Conservation (phyloP, 2,888 invertebrate species). For the Athrips mouffetella region DNA sequence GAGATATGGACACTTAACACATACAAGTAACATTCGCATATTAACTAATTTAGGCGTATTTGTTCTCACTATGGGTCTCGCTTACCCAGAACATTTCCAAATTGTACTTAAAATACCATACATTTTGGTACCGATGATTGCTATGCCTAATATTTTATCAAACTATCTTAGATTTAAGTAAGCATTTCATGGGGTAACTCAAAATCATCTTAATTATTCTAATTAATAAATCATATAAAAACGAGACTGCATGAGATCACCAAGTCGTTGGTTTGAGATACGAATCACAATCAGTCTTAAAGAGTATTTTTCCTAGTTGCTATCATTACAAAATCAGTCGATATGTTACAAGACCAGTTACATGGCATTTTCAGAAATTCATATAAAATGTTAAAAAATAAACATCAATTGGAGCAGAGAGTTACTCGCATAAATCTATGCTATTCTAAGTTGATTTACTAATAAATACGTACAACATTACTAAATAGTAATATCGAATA, state of each 20-base stretch:
- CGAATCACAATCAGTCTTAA: conserved; percentile 18
- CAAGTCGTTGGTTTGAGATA: conserved; percentile 12
- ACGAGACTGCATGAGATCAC: conserved; percentile 18
- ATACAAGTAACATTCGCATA: conserved; percentile 14
- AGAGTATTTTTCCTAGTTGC: conserved; percentile 5
- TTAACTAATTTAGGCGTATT: neutral
- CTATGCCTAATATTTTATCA: neutral
- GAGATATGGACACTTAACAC: conserved; percentile 21
- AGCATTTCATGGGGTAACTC: conserved; percentile 8
- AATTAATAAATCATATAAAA: conserved; percentile 6
- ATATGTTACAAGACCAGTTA: conserved; percentile 13
- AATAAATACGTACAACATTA: neutral
- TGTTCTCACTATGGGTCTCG: neutral
- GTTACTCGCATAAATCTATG: neutral
- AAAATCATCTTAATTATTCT: conserved; percentile 4
- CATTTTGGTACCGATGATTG: neutral
- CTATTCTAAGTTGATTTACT: neutral
- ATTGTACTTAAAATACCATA: neutral
- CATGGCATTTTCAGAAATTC: neutral
- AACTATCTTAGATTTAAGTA: conserved; percentile 10
- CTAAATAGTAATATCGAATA: neutral
- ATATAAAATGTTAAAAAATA: neutral
- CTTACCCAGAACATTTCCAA: neutral
- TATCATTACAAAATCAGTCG: conserved; percentile 20
- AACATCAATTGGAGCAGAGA: neutral